Evolutionary conservation across 2,113 vertebrate species (phyloP), one percentile per base, ranked within the genome.

Genomic region (Nothobranchius kuhntae): DNA sequence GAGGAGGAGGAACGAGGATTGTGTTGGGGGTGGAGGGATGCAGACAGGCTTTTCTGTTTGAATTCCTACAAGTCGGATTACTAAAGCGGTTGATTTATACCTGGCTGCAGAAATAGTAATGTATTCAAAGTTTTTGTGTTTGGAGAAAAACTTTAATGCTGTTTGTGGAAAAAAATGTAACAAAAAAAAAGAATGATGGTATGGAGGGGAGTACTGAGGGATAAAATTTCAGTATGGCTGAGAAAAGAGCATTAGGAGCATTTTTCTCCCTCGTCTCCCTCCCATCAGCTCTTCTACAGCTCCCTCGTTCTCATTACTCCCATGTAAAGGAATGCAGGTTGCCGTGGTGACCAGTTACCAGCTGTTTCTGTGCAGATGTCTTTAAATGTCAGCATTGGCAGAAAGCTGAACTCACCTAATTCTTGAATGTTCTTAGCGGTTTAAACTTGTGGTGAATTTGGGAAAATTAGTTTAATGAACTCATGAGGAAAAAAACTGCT

Each of bases 301-400:
- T 40, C 81, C 48, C 57, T 87, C 85, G 79, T 85, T 83, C 86
- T 83, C 83, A 86, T 96, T 95, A 95, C 95, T 93, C 89, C 88
- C 80, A 72, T 89, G 71, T 80, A 73, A 87, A 94, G 93, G 96
- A 96, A 98, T 98, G 95, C 40, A 40, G 75, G 94, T 95, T 95
- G 87, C 94, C 94, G 93, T 91, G 92, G 94, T 48, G 89, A 87
- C 77, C 26, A 7, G 76, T 70, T 21, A 63, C 78, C 91, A 91
- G 92, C 91, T 91, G 91, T 90, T 90, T 73, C 81, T 50, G 55
- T 61, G 68, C 88, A 85, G 84, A 89, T 80, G 80, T 72, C 64
- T 66, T 24, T 1, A 47, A 36, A 30, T 26, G 17, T 11, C 11
- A 13, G 7, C 17, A 13, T 8, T 40, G 15, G 24, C 8, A 60